Base-by-base conservation (phyloP, 2,888 invertebrate genomes). In the Eucera pruinosa region DNA sequence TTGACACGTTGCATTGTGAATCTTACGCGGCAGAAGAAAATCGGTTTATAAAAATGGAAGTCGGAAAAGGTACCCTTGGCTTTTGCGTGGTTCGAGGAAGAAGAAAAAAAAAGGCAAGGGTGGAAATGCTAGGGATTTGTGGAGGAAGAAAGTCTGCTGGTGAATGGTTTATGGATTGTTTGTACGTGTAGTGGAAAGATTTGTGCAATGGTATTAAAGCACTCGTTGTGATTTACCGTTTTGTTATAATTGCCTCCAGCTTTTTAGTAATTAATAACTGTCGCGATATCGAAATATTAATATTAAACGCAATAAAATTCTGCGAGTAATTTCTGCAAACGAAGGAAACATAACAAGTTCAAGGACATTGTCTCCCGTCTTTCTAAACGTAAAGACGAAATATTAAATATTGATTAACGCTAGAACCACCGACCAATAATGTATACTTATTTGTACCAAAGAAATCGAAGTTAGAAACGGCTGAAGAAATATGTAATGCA, bases 131-230 rank as follows among this genome's bases (percentile, higher is more conserved):
- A 5, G 15, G 50, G 27, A 50, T 18, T 39, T 15, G 36, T 2
- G 2, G 13, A 3, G 25, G 2, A 33, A 43, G 43, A 11, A 30
- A 41, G 15, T 33, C 55, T 45, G 55, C 13, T 43, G 23, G 20
- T 55, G 55, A 36, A 66, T 55, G 45, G 65, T 66, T 66, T 66
- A 66, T 66, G 45, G 33, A 30, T 65, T 33, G 18, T 15, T n/a
- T n/a, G n/a, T n/a, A n/a, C n/a, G 25, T 50, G n/a, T 50, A 25
- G 2, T 15, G 4, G 11, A 18, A 39, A 64, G 13, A 39, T 41
- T 50, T 64, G 18, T 13, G 13, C 9, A 20, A 11, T 7, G 33
- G n/a, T 39, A 25, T 25, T 39, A 36, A 25, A 25, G 18, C 9
- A 2, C 6, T 55, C 20, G 13, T 20, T 36, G 20, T 20, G 54